Evolutionary conservation across 2,113 vertebrate species (phyloP).

Genomic region (Pipa parva): DNA sequence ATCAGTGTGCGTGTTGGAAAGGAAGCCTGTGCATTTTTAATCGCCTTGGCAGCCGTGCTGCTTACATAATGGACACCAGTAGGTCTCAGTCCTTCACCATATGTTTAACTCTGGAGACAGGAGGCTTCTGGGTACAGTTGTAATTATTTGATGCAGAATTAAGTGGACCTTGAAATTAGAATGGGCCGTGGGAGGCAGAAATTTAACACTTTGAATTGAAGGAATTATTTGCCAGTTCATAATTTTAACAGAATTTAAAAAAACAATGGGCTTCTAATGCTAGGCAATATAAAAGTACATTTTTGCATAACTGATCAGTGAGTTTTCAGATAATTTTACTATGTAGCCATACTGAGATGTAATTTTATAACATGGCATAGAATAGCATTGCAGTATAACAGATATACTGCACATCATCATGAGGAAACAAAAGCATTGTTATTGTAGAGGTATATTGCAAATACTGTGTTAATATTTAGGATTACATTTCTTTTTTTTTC

Average conservation of each 20-base stretch:
- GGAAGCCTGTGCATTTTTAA: conserved; percentile 63
- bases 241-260: conserved; percentile 16
- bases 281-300: not conserved
- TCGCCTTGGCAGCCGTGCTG: conserved; percentile 72
- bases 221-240: conserved; percentile 50
- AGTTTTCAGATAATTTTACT: no score
- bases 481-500: no score
- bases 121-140: conserved; percentile 83
- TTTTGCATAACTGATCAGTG: no score
- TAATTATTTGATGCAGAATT: conserved; percentile 96
- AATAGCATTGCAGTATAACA: no score
- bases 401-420: no score
- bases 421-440: no score
- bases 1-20: conserved; percentile 59
- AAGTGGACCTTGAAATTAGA: conserved; percentile 99
- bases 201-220: conserved; percentile 62
- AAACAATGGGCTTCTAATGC: not conserved
- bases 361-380: no score
- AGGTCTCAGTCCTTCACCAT: conserved; percentile 82
- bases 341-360: no score
- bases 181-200: conserved; percentile 70
- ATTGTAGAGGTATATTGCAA: no score
- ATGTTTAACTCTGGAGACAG: conserved; percentile 85
- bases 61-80: conserved; percentile 84
- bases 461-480: no score